Evolutionary conservation across 2,797 vertebrate species (phyloP).

Genomic region (Betta splendens): DNA sequence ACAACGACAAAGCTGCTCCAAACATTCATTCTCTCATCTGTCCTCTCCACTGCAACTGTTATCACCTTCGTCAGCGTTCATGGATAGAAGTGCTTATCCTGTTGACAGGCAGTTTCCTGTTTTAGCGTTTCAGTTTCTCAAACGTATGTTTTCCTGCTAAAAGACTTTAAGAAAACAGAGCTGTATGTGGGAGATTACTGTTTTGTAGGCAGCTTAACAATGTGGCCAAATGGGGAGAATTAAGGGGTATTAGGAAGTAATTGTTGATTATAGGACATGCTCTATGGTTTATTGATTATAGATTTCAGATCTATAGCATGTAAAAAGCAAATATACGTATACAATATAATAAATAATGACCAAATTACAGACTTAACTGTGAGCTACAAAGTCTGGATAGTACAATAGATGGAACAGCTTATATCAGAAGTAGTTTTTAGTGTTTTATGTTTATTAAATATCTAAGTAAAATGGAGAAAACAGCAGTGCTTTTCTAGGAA

Average conservation of each 20-base stretch:
- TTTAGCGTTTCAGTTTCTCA: conserved; percentile 11
- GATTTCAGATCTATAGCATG: too few relatives aligned
- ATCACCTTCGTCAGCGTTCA: conserved; percentile 50
- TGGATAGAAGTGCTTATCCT: conserved; percentile 11
- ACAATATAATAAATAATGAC: too few relatives aligned
- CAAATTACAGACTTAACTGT: too few relatives aligned
- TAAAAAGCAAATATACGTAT: too few relatives aligned
- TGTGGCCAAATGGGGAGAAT: too few relatives aligned
- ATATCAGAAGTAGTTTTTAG: too few relatives aligned
- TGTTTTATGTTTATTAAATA: too few relatives aligned
- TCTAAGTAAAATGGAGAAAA: conserved; percentile 31
- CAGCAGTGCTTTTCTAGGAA: conserved; percentile 17
- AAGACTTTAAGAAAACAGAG: neutral
- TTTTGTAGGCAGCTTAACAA: neutral
- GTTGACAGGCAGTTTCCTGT: conserved; percentile 23
- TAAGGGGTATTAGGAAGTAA: too few relatives aligned
- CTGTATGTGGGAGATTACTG: neutral
- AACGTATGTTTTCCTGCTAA: conserved; percentile 7
- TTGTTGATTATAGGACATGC: too few relatives aligned
- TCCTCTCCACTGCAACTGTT: conserved; percentile 43
- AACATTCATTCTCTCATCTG: conserved; percentile 66
- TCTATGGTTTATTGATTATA: too few relatives aligned
- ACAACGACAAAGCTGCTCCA: conserved; percentile 57
- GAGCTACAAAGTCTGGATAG: too few relatives aligned
- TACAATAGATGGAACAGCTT: too few relatives aligned